These are phyloP conservation scores for Uria aalge DNA, from an alignment of 2,113 vertebrate genomes.

Conservation along the genomic window DNA sequence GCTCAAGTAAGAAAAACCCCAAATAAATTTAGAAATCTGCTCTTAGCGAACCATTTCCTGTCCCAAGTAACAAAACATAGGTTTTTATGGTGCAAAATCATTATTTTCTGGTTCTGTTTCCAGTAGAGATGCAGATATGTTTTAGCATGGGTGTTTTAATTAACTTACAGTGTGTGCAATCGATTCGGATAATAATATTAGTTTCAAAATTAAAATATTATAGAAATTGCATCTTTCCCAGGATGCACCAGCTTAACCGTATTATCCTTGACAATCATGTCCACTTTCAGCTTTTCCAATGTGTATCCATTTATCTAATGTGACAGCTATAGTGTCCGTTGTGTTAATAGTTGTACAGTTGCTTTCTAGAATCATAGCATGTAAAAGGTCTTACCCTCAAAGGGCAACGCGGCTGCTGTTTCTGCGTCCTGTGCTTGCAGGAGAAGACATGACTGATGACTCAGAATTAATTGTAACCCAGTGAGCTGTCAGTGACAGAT, in stretches of 20 bases:
- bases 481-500: conserved; percentile 33
- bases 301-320: conserved; percentile 1
- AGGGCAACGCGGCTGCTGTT: not conserved
- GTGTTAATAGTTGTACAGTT: conserved; percentile 4
- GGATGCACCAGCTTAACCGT: not conserved
- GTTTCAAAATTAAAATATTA: not conserved
- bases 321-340: not conserved
- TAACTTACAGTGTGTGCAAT: not conserved
- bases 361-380: not conserved
- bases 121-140: not conserved
- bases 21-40: not conserved
- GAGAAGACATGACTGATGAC: conserved; percentile 8
- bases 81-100: not conserved
- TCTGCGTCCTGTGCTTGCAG: not conserved
- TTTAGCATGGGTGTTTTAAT: not conserved
- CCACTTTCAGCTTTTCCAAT: not conserved
- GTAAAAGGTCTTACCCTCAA: conserved; percentile 22
- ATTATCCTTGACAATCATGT: conserved; percentile 8
- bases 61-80: not conserved
- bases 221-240: not conserved
- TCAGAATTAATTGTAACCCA: conserved; percentile 44
- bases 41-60: not conserved
- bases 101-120: not conserved
- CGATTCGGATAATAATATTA: not conserved
- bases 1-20: not conserved